Conservation (phyloP, 2,113 vertebrate species). For the Cisticola juncidis region DNA sequence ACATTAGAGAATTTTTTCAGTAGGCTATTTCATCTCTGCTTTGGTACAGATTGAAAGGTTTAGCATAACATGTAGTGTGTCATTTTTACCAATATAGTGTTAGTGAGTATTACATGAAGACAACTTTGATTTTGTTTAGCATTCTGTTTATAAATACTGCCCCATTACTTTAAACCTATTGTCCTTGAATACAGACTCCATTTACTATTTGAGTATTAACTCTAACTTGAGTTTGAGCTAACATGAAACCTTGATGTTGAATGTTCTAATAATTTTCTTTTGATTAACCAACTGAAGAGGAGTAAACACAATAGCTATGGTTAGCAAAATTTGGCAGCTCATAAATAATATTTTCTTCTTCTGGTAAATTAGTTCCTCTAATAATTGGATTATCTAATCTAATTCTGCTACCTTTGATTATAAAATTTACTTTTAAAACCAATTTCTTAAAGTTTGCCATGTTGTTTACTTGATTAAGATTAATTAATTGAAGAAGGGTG, state of each 20-base stretch:
- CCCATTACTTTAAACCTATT: neutral
- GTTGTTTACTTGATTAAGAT: neutral
- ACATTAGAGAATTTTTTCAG: neutral
- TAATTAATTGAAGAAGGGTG: neutral
- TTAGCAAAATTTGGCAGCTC: neutral
- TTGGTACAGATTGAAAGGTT: neutral
- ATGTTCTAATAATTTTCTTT: neutral
- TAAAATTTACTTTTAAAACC: neutral
- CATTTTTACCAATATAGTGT: neutral
- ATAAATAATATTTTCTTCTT: neutral
- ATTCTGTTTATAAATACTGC: neutral
- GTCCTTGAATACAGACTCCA: neutral
- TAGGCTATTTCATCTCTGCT: neutral
- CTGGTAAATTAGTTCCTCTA: neutral
- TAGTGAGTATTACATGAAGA: neutral
- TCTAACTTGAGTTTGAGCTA: neutral
- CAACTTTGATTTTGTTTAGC: neutral
- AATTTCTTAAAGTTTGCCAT: neutral
- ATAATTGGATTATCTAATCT: neutral
- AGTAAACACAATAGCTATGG: neutral
- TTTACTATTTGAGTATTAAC: neutral
- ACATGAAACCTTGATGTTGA: neutral
- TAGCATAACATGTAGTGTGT: neutral
- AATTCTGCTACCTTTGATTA: neutral
- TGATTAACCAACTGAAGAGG: neutral